These are phyloP conservation scores for Cylindroiulus punctatus DNA, from an alignment of 2,888 invertebrate species.

Conservation along the genomic window DNA sequence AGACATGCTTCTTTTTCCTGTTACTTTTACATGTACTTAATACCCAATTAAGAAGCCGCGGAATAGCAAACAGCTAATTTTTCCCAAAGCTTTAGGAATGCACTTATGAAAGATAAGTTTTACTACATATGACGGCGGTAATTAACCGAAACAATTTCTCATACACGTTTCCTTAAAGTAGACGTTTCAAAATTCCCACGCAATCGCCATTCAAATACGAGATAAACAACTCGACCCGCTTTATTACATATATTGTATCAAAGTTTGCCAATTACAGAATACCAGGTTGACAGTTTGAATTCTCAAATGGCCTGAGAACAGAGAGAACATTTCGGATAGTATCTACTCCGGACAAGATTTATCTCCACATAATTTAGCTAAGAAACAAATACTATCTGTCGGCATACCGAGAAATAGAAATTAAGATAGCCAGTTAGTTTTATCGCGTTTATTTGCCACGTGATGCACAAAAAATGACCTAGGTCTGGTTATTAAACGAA, in stretches of 20 bases:
- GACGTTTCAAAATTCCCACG: not conserved
- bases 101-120: not conserved
- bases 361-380: slow-evolving; percentile 5
- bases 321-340: slow-evolving; percentile 3
- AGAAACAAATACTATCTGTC: slow-evolving; percentile 1
- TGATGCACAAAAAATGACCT: not conserved
- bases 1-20: not conserved
- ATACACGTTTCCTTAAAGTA: not conserved
- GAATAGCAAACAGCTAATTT: not conserved
- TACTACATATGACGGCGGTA: not conserved
- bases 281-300: slow-evolving; percentile 22
- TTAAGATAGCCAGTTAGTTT: not conserved
- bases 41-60: not conserved
- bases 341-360: not conserved
- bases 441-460: not conserved
- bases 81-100: not conserved
- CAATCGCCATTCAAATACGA: not conserved
- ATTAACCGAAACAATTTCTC: not conserved
- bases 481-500: not conserved
- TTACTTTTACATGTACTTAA: not conserved
- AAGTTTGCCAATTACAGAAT: slow-evolving; percentile 36
- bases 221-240: not conserved
- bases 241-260: not conserved
- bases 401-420: slow-evolving; percentile 13
- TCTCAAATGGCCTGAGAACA: slow-evolving; percentile 39